Conservation (phyloP, 2,797 vertebrate genomes). For the Aeoliscus strigatus region DNA sequence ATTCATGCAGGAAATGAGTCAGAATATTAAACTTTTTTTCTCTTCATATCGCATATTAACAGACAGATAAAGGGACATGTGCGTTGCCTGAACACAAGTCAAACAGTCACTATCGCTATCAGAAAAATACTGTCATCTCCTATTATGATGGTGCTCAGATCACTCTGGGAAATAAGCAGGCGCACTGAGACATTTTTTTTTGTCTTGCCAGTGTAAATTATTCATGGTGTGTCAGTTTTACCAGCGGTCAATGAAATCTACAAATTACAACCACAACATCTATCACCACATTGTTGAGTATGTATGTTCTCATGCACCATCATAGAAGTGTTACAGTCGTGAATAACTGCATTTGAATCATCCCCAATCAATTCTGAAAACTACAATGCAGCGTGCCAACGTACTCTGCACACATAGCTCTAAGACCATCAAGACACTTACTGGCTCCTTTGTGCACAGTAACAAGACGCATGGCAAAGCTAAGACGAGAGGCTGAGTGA, state of each 20-base stretch:
- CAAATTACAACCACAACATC: not conserved
- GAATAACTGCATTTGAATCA: too few relatives aligned
- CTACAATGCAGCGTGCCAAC: too few relatives aligned
- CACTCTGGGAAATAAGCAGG: conserved; percentile 11
- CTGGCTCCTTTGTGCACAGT: too few relatives aligned
- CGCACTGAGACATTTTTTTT: conserved; percentile 2
- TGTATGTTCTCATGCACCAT: too few relatives aligned
- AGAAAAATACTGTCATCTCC: conserved; percentile 27
- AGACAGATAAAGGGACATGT: conserved; percentile 15
- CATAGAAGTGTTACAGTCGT: too few relatives aligned
- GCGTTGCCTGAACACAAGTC: conserved; percentile 7
- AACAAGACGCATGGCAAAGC: too few relatives aligned
- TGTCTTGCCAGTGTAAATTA: conserved; percentile 3
- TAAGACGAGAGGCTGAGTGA: not conserved
- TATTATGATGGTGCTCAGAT: conserved; percentile 32
- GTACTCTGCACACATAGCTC: too few relatives aligned
- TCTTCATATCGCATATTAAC: conserved; percentile 23
- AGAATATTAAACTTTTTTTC: conserved; percentile 26
- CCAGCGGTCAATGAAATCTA: not conserved
- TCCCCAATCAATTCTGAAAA: too few relatives aligned
- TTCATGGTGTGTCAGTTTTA: not conserved
- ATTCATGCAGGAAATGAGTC: conserved; percentile 19
- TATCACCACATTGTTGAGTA: too few relatives aligned
- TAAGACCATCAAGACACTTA: too few relatives aligned
- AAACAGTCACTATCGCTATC: conserved; percentile 16